Conservation (phyloP, 2,888 invertebrate genomes). For the Pristionchus mayeri region DNA sequence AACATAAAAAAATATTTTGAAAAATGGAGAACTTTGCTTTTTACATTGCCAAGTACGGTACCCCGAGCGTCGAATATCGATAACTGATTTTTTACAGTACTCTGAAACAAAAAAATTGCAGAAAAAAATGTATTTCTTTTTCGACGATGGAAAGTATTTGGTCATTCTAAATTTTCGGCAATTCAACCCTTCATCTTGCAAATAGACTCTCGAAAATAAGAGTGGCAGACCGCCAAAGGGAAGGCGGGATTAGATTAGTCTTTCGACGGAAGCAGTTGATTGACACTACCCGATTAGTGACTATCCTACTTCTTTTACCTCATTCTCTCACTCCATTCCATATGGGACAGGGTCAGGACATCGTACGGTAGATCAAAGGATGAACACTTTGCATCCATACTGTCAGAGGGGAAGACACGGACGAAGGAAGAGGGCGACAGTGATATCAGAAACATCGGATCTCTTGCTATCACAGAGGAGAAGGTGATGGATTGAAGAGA, state of each 20-base stretch:
- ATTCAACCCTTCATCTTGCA: too few species aligned
- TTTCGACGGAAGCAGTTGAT: not conserved
- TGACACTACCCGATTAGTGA: not conserved
- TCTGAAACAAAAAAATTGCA: not conserved
- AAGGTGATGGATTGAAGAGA: not conserved
- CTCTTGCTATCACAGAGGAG: not conserved
- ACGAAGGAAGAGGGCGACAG: too few species aligned
- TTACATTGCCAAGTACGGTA: not conserved
- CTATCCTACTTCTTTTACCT: not conserved
- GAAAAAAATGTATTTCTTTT: too few species aligned
- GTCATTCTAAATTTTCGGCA: too few species aligned
- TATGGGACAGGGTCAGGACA: not conserved
- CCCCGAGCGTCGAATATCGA: not conserved
- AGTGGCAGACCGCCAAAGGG: conserved; percentile 16
- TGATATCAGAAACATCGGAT: conserved; percentile 30
- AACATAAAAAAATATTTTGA: not conserved
- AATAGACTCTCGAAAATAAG: not conserved
- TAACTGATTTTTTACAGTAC: not conserved
- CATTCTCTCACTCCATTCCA: not conserved
- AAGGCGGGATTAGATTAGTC: not conserved
- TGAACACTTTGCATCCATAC: not conserved
- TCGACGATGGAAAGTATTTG: too few species aligned
- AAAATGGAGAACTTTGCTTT: not conserved
- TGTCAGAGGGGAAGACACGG: not conserved
- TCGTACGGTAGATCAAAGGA: not conserved